Base-by-base conservation (phyloP, 92 coral and sea anemone species). In the Palythoa grandis region DNA sequence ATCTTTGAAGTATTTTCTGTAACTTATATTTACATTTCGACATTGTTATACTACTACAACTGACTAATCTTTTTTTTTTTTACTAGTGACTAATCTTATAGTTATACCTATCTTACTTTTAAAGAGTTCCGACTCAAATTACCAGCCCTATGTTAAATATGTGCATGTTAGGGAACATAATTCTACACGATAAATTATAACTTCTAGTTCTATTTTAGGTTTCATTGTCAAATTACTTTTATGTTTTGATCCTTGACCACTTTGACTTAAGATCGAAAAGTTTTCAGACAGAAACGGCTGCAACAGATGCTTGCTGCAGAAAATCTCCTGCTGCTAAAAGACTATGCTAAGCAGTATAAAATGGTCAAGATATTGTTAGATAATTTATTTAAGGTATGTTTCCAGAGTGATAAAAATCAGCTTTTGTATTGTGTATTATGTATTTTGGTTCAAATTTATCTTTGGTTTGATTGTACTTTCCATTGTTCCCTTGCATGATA, bases 261-360 rank as follows among this genome's bases (percentile, higher is more conserved):
- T 65, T 15, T 15, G 22, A 20, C 11, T 63, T 63, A 80, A 96
- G 98, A 93, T 85, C 94, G 96, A 54, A 87, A 85, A 53, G 87
- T 89, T 56, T 96, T 96, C 61, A 96, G 88, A 87, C 92, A 89
- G 69, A 96, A 96, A 78, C 94, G 98, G 10, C 57, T 80, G 29
- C 90, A 92, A n/a, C 98, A 96, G 76, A 84, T 92, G 56, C 35
- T 82, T 25, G 98, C 98, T 0, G 98, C 92, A 15, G 95, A 93
- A 67, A 89, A 92, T 52, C 89, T 96, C 23, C 85, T 92, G 66
- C 79, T 88, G 70, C 67, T 96, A 25, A 72, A 87, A 20, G 93
- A 90, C 86, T 96, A 94, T 88, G 90, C 91, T 17, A 95, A 92
- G 54, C 98, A 91, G 88, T 96, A 91, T 78, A 90, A 92, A 63